phyloP scores from a whole-genome alignment of 2,113 vertebrate species.

The Hyperopisus bebe region DNA sequence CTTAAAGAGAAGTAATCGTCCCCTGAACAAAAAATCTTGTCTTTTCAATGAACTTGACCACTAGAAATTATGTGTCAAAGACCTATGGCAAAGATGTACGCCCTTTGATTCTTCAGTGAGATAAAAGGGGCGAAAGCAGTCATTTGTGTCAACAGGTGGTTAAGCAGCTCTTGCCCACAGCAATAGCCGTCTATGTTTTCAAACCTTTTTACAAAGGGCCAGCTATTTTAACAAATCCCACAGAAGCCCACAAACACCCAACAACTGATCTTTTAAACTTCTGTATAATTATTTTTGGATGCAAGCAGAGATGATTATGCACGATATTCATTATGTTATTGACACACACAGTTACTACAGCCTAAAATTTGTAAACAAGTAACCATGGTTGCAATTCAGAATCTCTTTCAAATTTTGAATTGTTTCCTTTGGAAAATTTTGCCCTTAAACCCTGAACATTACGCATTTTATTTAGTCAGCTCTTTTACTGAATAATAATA shows the following conservation, averaged over 20 bases:
- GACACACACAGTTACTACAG: constrained; percentile 39
- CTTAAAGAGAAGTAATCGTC: background rate
- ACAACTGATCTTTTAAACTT: constrained; percentile 53
- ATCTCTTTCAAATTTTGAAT: background rate
- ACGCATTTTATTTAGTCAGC: background rate
- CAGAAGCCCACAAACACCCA: constrained; percentile 58
- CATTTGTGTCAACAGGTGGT: constrained; percentile 59
- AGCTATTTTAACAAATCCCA: constrained; percentile 60
- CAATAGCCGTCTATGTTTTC: constrained; percentile 26
- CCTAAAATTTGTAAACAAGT: constrained; percentile 41
- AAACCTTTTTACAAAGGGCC: constrained; percentile 40
- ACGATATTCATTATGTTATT: constrained; percentile 40
- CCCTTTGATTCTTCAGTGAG: constrained; percentile 47
- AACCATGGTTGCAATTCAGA: constrained; percentile 16
- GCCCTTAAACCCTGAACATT: background rate
- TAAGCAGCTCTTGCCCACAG: constrained; percentile 44
- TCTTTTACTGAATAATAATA: background rate
- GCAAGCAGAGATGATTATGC: constrained; percentile 55
- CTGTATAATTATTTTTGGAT: constrained; percentile 56
- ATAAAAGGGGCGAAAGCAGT: constrained; percentile 54
- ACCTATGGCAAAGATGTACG: constrained; percentile 48
- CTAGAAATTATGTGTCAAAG: background rate
- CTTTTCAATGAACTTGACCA: constrained; percentile 2
- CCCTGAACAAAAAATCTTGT: background rate
- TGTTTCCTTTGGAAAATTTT: background rate